phyloP scores from a whole-genome alignment of 2,113 vertebrate species.

The Chaetodon auriga region DNA sequence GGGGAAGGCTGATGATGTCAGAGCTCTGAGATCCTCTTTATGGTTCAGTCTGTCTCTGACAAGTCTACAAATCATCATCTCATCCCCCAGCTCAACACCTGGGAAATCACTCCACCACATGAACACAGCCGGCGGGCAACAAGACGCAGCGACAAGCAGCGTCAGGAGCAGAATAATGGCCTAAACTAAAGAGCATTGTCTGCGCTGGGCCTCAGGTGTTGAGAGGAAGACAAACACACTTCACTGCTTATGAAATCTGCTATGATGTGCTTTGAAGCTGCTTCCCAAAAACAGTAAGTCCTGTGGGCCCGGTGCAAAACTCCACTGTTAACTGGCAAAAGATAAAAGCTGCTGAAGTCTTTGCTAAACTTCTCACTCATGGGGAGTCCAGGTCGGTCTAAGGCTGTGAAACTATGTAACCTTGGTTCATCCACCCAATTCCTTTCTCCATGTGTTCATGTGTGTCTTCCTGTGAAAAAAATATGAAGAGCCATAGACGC shows the following conservation, averaged over 20 bases:
- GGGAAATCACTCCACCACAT: constrained; percentile 45
- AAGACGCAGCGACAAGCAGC: constrained; percentile 16
- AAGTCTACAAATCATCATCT: constrained; percentile 64
- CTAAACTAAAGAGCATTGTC: background rate
- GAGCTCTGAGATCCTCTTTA: constrained; percentile 22
- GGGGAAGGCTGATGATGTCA: constrained; percentile 32
- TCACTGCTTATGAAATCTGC: constrained; percentile 21
- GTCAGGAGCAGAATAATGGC: constrained; percentile 16
- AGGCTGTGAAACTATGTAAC: background rate
- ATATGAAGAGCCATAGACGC: background rate
- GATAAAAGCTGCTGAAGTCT: constrained; percentile 22
- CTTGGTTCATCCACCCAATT: background rate
- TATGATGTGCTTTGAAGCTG: constrained; percentile 23
- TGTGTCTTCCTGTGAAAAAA: background rate
- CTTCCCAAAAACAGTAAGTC: constrained; percentile 17
- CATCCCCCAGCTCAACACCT: constrained; percentile 43
- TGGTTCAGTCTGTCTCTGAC: constrained; percentile 27
- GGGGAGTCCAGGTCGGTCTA: background rate
- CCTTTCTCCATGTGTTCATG: background rate
- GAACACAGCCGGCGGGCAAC: constrained; percentile 30
- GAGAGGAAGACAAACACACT: constrained; percentile 7
- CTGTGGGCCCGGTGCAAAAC: background rate
- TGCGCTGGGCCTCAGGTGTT: constrained; percentile 18
- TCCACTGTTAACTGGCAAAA: constrained; percentile 3
- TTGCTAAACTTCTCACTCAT: constrained; percentile 1